A percentile compares a stretch with the other conserved stretches of the same genome.
These are phyloP conservation scores for Molanna angustata DNA, from an alignment of 2,888 invertebrate species.

Conservation along the genomic window DNA sequence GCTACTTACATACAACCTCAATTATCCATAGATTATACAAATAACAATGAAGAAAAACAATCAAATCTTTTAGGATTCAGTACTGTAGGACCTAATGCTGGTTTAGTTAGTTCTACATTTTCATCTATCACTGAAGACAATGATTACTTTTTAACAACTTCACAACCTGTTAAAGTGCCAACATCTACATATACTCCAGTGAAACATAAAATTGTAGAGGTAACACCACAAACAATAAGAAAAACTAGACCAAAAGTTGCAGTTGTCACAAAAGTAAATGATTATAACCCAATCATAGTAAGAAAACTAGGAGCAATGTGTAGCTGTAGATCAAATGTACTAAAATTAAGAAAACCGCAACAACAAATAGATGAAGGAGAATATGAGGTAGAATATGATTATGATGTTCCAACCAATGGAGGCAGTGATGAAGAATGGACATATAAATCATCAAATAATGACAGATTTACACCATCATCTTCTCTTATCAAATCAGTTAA, in stretches of 20 bases:
- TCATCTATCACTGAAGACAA: constrained; percentile 46
- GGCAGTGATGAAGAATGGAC: constrained; percentile 41
- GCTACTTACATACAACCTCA: constrained; percentile 33
- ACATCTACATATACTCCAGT: constrained; percentile 44
- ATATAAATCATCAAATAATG: constrained; percentile 36
- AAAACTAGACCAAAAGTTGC: constrained; percentile 52
- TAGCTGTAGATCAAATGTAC: constrained; percentile 61
- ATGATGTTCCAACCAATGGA: constrained; percentile 41
- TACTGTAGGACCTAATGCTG: constrained; percentile 50
- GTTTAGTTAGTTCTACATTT: constrained; percentile 43
- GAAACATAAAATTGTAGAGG: constrained; percentile 46
- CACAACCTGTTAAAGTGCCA: constrained; percentile 35
- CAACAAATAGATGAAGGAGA: constrained; percentile 38
- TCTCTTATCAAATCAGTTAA: constrained; percentile 17
- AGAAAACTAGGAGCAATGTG: constrained; percentile 72
- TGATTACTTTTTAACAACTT: constrained; percentile 36
- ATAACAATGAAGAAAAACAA: constrained; percentile 47
- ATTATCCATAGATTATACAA: constrained; percentile 21
- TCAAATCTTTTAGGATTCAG: constrained; percentile 47
- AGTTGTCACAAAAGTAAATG: constrained; percentile 66
- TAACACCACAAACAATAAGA: constrained; percentile 42
- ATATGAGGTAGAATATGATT: constrained; percentile 36
- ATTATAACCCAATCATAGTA: constrained; percentile 67
- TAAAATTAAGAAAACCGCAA: constrained; percentile 42
- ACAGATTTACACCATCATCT: constrained; percentile 15